Conservation (phyloP, 2,888 invertebrate species). For the Rosalia funebris region DNA sequence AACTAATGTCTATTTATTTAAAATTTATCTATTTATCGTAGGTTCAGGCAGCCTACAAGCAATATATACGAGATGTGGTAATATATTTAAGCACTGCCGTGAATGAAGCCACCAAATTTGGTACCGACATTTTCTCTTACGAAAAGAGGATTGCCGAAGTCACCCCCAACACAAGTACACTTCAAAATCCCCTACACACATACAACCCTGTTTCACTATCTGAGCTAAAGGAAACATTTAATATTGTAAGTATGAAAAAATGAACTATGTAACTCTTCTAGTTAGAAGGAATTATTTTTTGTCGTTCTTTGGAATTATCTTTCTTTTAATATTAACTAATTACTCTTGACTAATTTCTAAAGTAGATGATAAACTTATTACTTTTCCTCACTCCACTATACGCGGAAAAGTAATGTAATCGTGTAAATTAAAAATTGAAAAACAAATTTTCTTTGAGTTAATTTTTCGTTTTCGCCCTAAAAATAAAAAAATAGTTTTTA, state of each 20-base stretch:
- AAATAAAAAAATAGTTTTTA: too few relatives aligned
- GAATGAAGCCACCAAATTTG: slow-evolving; percentile 64
- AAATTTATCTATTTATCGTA: slow-evolving; percentile 47
- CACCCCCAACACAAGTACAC: slow-evolving; percentile 58
- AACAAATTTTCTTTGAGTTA: too few relatives aligned
- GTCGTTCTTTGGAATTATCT: too few relatives aligned
- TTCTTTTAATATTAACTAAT: too few relatives aligned
- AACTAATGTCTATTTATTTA: neutral
- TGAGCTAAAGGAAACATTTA: slow-evolving; percentile 62
- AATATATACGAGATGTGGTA: slow-evolving; percentile 65
- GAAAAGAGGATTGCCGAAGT: slow-evolving; percentile 69
- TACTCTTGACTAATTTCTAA: too few relatives aligned
- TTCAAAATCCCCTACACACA: slow-evolving; percentile 60
- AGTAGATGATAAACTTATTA: too few relatives aligned
- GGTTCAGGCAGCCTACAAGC: slow-evolving; percentile 66
- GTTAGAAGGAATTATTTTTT: too few relatives aligned
- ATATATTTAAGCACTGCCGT: slow-evolving; percentile 64
- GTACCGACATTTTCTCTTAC: slow-evolving; percentile 67
- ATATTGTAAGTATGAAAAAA: slow-evolving; percentile 62
- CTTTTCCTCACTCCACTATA: too few relatives aligned
- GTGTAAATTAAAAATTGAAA: too few relatives aligned
- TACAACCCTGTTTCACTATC: slow-evolving; percentile 62
- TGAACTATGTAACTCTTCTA: too few relatives aligned
- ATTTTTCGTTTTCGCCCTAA: too few relatives aligned
- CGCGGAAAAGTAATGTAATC: too few relatives aligned